A percentile compares a stretch with the other conserved stretches of the same genome.
Conservation (phyloP, 2,113 vertebrate species). For the Turdus rufiventris region DNA sequence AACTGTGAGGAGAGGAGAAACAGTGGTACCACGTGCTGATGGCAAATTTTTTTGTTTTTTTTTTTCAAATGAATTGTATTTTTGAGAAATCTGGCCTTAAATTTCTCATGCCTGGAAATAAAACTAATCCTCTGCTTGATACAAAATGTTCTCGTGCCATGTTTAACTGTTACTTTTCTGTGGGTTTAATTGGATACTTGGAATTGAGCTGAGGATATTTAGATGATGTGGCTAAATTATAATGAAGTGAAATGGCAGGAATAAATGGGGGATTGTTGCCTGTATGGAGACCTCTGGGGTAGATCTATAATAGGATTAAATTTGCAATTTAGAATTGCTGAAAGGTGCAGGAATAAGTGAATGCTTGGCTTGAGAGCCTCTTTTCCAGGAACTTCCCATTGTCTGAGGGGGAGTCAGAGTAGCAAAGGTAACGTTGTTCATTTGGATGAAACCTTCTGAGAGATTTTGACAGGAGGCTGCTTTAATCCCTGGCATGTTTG, state of each 20-base stretch:
- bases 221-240: neutral
- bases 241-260: neutral
- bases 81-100: slow-evolving; percentile 42
- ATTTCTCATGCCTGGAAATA: slow-evolving; percentile 69
- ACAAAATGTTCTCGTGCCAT: neutral
- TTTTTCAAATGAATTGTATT: neutral
- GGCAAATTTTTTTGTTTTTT: neutral
- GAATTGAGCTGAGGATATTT: neutral
- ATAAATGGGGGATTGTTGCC: neutral
- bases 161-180: neutral
- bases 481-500: neutral
- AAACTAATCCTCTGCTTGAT: slow-evolving; percentile 69
- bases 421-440: neutral
- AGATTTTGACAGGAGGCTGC: neutral
- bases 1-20: neutral
- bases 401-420: neutral
- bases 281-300: neutral
- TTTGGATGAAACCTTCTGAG: neutral
- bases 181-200: neutral
- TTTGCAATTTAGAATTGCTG: neutral
- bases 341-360: neutral
- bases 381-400: neutral
- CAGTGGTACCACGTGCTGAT: neutral
- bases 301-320: neutral
- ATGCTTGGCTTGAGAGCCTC: neutral